Conservation (phyloP, 2,797 vertebrate genomes). For the Eidolon dupreanum region DNA sequence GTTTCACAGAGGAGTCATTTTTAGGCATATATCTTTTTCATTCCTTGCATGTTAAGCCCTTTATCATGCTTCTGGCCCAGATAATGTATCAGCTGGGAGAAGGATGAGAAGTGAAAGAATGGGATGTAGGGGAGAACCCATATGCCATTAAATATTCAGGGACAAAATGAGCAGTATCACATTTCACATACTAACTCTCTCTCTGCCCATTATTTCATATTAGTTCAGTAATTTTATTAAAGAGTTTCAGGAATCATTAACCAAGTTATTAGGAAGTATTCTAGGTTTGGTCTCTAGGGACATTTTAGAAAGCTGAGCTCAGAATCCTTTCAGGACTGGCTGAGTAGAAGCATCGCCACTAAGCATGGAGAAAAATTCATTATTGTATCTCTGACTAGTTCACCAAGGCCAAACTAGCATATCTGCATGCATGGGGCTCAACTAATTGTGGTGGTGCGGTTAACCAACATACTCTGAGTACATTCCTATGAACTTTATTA, state of each 20-base stretch:
- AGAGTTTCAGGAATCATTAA: neutral
- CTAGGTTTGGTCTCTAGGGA: neutral
- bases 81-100: neutral
- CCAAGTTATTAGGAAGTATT: neutral
- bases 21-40: neutral
- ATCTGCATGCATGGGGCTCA: neutral
- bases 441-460: neutral
- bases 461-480: neutral
- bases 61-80: neutral
- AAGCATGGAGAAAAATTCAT: neutral
- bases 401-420: neutral
- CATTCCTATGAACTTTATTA: neutral
- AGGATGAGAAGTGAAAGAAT: neutral
- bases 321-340: neutral
- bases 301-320: neutral
- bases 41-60: neutral
- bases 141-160: neutral
- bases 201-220: neutral
- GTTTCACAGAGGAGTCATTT: neutral
- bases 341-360: neutral
- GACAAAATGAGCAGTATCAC: neutral
- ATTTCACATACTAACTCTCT: neutral
- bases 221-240: constrained; percentile 24
- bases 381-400: neutral
- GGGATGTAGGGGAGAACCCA: neutral